A percentile compares a stretch with the other conserved stretches of the same genome.
phyloP scores from a whole-genome alignment of 2,888 invertebrate genomes.

The Mythimna pallens region DNA sequence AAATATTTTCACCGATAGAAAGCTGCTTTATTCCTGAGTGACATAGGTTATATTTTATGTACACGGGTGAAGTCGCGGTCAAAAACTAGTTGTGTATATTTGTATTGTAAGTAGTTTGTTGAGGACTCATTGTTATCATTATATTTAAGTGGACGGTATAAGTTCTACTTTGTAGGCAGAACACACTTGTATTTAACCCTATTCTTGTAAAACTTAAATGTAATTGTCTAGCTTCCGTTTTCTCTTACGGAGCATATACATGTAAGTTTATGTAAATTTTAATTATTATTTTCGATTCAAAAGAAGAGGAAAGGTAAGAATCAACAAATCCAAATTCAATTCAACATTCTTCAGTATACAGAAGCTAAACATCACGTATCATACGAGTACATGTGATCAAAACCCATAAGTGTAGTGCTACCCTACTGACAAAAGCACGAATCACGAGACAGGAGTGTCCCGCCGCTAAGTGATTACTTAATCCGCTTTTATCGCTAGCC shows the following conservation, averaged over 20 bases:
- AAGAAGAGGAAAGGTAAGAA: too few species aligned
- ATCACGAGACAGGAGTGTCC: slow-evolving; percentile 71
- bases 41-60: too few species aligned
- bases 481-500: slow-evolving; percentile 78
- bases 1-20: too few species aligned
- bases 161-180: background rate
- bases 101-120: background rate
- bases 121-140: background rate
- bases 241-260: too few species aligned
- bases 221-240: background rate
- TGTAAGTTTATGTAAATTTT: too few species aligned
- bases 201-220: background rate
- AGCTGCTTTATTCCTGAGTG: too few species aligned
- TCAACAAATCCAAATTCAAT: slow-evolving; percentile 3
- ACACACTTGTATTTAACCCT: background rate
- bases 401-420: slow-evolving; percentile 47
- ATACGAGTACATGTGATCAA: slow-evolving; percentile 30
- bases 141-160: background rate
- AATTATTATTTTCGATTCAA: too few species aligned
- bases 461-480: slow-evolving; percentile 86
- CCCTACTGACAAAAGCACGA: slow-evolving; percentile 61
- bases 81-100: background rate
- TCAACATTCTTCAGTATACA: background rate
- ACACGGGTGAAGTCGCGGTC: too few species aligned
- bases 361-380: slow-evolving; percentile 11